phyloP scores from a whole-genome alignment of 2,797 vertebrate species.

The Paedocypris micromegethes region DNA sequence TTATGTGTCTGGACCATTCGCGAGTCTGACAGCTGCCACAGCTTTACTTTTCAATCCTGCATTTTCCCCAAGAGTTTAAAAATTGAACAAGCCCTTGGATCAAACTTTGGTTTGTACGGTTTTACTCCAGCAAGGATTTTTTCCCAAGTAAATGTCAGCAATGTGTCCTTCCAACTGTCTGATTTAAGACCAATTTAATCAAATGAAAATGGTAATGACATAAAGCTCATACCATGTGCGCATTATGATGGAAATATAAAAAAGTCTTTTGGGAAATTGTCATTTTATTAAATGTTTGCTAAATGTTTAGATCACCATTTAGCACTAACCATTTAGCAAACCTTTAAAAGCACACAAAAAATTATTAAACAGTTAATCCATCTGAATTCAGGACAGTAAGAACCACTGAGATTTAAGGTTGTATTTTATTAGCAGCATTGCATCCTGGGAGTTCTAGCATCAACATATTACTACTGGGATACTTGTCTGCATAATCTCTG shows the following conservation, averaged over 20 bases:
- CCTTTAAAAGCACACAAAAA: no score
- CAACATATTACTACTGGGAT: slow-evolving; percentile 7
- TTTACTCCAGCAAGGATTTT: no score
- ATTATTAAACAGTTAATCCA: neutral
- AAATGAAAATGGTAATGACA: no score
- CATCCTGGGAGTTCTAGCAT: slow-evolving; percentile 1
- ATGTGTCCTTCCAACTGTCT: no score
- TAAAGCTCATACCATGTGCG: no score
- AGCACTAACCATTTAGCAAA: no score
- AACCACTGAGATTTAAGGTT: neutral
- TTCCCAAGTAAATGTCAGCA: no score
- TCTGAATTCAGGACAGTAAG: neutral
- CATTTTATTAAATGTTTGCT: no score
- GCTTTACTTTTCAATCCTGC: slow-evolving; percentile 54
- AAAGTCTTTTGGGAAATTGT: no score
- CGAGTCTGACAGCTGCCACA: slow-evolving; percentile 59
- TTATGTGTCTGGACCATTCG: slow-evolving; percentile 54
- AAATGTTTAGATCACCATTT: no score
- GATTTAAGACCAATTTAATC: no score
- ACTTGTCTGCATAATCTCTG: slow-evolving; percentile 5
- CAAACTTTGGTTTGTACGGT: slow-evolving; percentile 27
- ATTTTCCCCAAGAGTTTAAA: slow-evolving; percentile 53
- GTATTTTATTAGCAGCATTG: slow-evolving; percentile 15
- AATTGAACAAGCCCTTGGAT: slow-evolving; percentile 30
- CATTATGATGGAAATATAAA: no score